Conservation (phyloP, 2,888 invertebrate species). For the Pterobdella sp. region DNA sequence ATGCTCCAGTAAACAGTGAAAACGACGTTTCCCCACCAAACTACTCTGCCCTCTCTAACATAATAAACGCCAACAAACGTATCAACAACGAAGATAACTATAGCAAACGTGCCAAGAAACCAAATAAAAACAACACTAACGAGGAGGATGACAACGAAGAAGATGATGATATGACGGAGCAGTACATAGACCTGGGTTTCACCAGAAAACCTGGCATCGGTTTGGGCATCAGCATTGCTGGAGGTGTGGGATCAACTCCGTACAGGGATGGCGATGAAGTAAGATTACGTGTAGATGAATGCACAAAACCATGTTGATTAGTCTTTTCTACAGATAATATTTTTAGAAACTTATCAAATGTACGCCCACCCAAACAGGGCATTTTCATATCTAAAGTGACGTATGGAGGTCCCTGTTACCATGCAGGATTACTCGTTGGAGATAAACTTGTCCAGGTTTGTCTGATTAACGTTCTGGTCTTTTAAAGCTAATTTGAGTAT, state of each 20-base stretch:
- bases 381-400: slow-evolving; percentile 94
- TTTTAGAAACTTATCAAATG: too few species aligned
- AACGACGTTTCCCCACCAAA: neutral
- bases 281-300: slow-evolving; percentile 7
- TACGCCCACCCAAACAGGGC: neutral
- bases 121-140: too few species aligned
- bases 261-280: slow-evolving; percentile 83
- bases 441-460: slow-evolving; percentile 51
- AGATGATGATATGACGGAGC: slow-evolving; percentile 21
- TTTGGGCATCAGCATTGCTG: slow-evolving; percentile 91
- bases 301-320: too few species aligned
- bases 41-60: too few species aligned
- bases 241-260: slow-evolving; percentile 91
- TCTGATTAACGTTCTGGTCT: neutral
- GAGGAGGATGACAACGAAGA: slow-evolving; percentile 23
- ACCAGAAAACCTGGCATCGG: slow-evolving; percentile 58
- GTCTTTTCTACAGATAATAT: too few species aligned
- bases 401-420: slow-evolving; percentile 84
- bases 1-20: neutral
- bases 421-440: slow-evolving; percentile 52
- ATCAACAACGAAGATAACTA: too few species aligned
- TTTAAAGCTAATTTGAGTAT: neutral
- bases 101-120: too few species aligned
- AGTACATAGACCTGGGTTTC: slow-evolving; percentile 20
- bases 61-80: too few species aligned